A percentile compares a stretch with the other conserved stretches of the same genome.
Conservation (phyloP, 2,797 vertebrate species). For the Leptodactylus fallax region DNA sequence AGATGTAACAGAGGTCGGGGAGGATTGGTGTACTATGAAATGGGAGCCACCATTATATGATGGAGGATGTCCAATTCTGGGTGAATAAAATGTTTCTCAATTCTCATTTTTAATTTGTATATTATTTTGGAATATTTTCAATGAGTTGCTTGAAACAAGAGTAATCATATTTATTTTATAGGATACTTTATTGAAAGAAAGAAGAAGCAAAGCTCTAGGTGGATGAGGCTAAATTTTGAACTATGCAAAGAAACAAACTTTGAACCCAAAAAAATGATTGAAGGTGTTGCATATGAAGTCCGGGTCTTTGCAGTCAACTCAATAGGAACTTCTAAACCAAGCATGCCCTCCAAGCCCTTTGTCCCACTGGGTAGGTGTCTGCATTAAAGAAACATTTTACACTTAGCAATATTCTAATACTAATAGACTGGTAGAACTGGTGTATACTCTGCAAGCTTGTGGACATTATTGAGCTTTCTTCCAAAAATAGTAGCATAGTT, state of each 20-base stretch:
- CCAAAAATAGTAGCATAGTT: neutral
- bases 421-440: neutral
- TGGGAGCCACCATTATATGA: conserved; percentile 94
- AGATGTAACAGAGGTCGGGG: conserved; percentile 87
- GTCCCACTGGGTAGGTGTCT: conserved; percentile 91
- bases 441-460: neutral
- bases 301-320: conserved; percentile 95
- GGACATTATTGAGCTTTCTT: neutral
- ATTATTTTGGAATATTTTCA: neutral
- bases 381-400: neutral
- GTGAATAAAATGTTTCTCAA: conserved; percentile 70
- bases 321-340: conserved; percentile 93
- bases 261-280: conserved; percentile 99
- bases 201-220: conserved; percentile 98
- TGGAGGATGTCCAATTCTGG: conserved; percentile 91
- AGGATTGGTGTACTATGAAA: conserved; percentile 95
- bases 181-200: conserved; percentile 98
- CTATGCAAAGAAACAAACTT: conserved; percentile 93
- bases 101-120: neutral
- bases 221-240: conserved; percentile 99
- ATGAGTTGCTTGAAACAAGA: neutral
- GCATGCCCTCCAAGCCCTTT: conserved; percentile 94
- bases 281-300: conserved; percentile 97
- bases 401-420: neutral
- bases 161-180: conserved; percentile 65